Evolutionary conservation across 2,888 invertebrate species (phyloP).

Genomic region (Sarcophaga carnaria): DNA sequence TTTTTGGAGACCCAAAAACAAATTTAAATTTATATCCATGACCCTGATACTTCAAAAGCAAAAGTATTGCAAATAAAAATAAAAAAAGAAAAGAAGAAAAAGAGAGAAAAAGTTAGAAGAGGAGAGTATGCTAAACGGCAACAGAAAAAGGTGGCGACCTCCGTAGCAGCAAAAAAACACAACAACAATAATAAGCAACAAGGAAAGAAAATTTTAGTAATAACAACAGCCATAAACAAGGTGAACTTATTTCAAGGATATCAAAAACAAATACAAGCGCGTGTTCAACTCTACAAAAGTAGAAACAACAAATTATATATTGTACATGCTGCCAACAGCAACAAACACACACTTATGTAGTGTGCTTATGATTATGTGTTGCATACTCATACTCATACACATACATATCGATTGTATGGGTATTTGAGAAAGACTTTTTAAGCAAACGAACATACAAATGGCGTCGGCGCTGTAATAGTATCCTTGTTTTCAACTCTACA

Average conservation of each 20-base stretch:
- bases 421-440: conserved; percentile 38
- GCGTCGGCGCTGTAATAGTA: conserved; percentile 44
- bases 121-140: neutral
- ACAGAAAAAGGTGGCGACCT: conserved; percentile 38
- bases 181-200: conserved; percentile 45
- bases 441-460: conserved; percentile 30
- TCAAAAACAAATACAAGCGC: conserved; percentile 67
- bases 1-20: conserved; percentile 76
- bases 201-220: conserved; percentile 42
- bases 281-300: conserved; percentile 61
- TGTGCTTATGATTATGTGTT: neutral
- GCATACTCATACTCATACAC: neutral
- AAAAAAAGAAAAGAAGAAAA: conserved; percentile 12
- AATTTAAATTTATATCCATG: conserved; percentile 80
- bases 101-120: neutral
- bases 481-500: conserved; percentile 65
- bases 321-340: neutral
- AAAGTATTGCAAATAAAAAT: conserved; percentile 61
- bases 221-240: conserved; percentile 59
- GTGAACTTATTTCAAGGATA: conserved; percentile 70
- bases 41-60: conserved; percentile 78
- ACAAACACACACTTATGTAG: neutral
- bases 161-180: conserved; percentile 55
- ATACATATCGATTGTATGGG: conserved; percentile 9
- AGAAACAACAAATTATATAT: conserved; percentile 44